Base-by-base conservation (phyloP, 2,113 vertebrate species). In the Nycticorax nycticorax region DNA sequence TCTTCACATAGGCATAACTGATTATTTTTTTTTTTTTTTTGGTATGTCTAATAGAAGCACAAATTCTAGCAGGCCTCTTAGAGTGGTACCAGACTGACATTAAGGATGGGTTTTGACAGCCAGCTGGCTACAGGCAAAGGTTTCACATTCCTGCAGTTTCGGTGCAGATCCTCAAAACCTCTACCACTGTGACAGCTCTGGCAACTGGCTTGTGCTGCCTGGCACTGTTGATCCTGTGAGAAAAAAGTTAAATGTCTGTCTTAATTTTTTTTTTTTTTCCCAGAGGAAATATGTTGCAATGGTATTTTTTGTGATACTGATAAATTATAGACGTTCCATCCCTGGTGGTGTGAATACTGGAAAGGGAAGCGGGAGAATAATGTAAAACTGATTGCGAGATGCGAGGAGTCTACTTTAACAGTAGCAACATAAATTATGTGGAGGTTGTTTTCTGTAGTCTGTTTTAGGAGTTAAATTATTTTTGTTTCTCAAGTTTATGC, bases 291-390 rank as follows among this genome's bases (percentile, higher is more conserved):
- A 23, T 12, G 21, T 43, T 60, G 9, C 10, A 53, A 5, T 52
- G 19, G 8, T 84, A 19, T 89, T 55, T 93, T 59, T 47, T 47
- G 15, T 47, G n/a, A 41, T 82, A 30, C 0, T 52, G 52, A 7
- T 53, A 66, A 64, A 37, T 53, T 24, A 19, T 55, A 21, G 0
- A 2, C 3, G 2, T 55, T 68, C 21, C 1, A 1, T 37, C 19
- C 14, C 37, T 45, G 10, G 7, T 50, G 21, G 2, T 53, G 18
- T 14, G 24, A 81, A 52, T 50, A 72, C 64, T 78, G 23, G 37
- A 41, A 84, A 64, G 14, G 33, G 13, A 71, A 45, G 3, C 41
- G 35, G 33, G 32, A 55, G 14, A 37, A 6, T 39, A 35, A 59
- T 13, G 43, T 26, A 22, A 81, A 78, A 59, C 11, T 63, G 10